Evolutionary conservation across 2,113 vertebrate genomes (phyloP), one percentile per base, ranked within the genome.

Genomic region (Zosterops pallidus): DNA sequence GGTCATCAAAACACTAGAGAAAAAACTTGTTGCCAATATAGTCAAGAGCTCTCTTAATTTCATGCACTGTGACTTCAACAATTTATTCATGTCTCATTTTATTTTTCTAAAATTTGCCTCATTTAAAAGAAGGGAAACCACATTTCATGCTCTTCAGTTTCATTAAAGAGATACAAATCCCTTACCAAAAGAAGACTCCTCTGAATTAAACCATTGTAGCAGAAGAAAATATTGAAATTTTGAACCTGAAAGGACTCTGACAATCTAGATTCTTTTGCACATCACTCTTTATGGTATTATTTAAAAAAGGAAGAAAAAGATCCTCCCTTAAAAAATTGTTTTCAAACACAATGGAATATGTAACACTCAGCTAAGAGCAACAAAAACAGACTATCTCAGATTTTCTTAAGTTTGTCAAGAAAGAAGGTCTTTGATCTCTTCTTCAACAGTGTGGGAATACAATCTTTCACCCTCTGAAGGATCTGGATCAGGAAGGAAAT

Each of bases 131-230:
- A 97, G 97, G 84, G 95, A 97, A 98, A 98, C 97, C 96, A 94
- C 97, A 98, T 98, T 98, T 98, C 98, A 98, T 98, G 98, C 97
- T 98, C 97, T 97, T 98, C 98, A 98, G 94, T 98, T 98, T 97
- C 97, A 98, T 98, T 98, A 98, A 97, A 97, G 97, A 97, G 95
- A 96, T 93, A 98, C 97, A 98, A 98, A 98, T 94, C 83, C 92
- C 94, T 96, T 94, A 96, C 96, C 93, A 96, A 97, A 97, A 96
- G 94, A 86, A 95, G 93, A 94, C 55, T 96, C 81, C 92, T 95
- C 97, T 98, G 97, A 98, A 98, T 98, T 97, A 97, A 98, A 98
- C 97, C 94, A 96, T 74, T 95, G 96, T 93, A 96, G 95, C 96
- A 96, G 90, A 97, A 96, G 96, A 92, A 98, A 98, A 97, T 97